Evolutionary conservation across 2,888 invertebrate species (phyloP).

Genomic region (Leucoma salicis): DNA sequence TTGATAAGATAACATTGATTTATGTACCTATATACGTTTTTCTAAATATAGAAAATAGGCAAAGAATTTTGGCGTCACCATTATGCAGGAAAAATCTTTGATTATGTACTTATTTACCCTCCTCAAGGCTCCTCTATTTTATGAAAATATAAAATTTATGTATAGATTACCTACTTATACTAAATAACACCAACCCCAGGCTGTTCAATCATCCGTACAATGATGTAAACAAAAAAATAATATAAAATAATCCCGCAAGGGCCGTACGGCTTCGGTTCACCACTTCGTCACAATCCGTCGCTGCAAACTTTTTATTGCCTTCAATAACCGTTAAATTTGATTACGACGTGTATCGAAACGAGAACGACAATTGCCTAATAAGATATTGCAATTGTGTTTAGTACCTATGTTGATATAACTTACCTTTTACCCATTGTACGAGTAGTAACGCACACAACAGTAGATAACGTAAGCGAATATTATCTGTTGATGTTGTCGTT

Average conservation of each 20-base stretch:
- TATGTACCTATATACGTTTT: no score
- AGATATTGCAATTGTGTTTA: conserved; percentile 29
- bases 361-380: conserved; percentile 60
- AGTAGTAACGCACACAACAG: conserved; percentile 12
- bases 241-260: conserved; percentile 25
- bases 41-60: no score
- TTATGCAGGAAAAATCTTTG: no score
- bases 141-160: no score
- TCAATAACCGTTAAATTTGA: conserved; percentile 74
- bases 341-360: conserved; percentile 63
- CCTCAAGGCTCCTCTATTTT: no score
- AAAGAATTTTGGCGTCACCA: no score
- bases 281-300: conserved; percentile 48
- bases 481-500: conserved; percentile 13
- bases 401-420: conserved; percentile 7
- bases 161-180: no score
- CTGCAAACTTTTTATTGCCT: conserved; percentile 52
- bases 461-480: conserved; percentile 17
- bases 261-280: conserved; percentile 50
- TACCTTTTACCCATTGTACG: conserved; percentile 17
- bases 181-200: no score
- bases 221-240: conserved; percentile 21
- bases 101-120: no score
- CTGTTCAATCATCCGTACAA: conserved; percentile 2
- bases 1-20: no score